Evolutionary conservation across 2,888 invertebrate species (phyloP), one percentile per base, ranked within the genome.

Genomic region (Zhuqinia jingwanae): DNA sequence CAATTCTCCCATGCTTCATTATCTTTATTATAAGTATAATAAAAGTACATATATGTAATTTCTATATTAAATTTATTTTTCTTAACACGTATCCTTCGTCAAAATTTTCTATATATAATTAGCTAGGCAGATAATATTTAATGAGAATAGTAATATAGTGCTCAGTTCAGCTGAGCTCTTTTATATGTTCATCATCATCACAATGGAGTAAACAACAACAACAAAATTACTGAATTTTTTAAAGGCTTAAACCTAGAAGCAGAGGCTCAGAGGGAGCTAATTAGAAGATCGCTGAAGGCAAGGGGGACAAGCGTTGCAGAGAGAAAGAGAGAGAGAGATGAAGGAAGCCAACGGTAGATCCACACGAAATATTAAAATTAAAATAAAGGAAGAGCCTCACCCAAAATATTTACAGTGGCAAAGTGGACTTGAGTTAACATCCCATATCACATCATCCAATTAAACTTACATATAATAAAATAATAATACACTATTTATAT

Each of bases 371-470:
- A n/a, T n/a, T n/a, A n/a, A n/a, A n/a, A n/a, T n/a, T n/a, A n/a
- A 11, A 42, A 13, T 47, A 47, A 70, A 60, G 47, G 20, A 65
- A 50, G 76, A 79, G 85, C 78, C 78, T 85, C 85, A 73, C 79
- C 85, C 85, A 85, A 85, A 85, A 70, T 77, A 78, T 79, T 45
- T 63, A 60, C 79, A 36, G 58, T 82, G 45, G 81, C 81, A 81
- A 73, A 81, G 58, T 70, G 65, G 15, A 22, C 36, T 60, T 53
- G 1, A 36, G 30, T 36, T 76, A 76, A 20, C 42, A 60, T 45
- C n/a, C 17, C 56, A 75, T 22, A 6, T 30, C 75, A 30, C 50
- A 76, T 77, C 60, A 20, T n/a, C 6, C 17, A 30, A 63, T 27
- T 30, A 22, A n/a, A 15, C 2, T 36, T 17, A 42, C 42, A 45